phyloP scores from a whole-genome alignment of 2,797 vertebrate genomes.

The Neosilurus hyrtlii region DNA sequence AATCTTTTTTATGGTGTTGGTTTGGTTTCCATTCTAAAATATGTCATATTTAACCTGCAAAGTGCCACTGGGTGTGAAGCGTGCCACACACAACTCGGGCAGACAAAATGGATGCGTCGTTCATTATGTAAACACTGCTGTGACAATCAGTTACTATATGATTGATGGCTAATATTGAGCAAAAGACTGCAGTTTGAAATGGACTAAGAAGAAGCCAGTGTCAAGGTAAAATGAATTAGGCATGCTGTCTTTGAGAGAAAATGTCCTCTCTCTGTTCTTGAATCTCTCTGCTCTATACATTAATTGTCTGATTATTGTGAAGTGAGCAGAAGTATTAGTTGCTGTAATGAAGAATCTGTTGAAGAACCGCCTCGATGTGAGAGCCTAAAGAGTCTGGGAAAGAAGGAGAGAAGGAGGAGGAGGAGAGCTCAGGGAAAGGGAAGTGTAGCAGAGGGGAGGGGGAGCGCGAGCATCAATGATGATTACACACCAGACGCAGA shows the following conservation, averaged over 20 bases:
- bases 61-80: neutral
- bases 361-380: constrained; percentile 42
- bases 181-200: constrained; percentile 17
- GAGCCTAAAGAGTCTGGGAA: constrained; percentile 33
- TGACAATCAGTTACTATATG: constrained; percentile 6
- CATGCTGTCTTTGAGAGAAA: constrained; percentile 29
- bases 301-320: constrained; percentile 49
- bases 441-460: constrained; percentile 33
- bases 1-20: neutral
- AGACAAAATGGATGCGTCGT: neutral
- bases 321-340: constrained; percentile 48
- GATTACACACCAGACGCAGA: constrained; percentile 49
- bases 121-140: constrained; percentile 14
- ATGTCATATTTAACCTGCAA: neutral
- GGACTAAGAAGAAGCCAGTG: constrained; percentile 4
- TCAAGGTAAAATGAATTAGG: constrained; percentile 24
- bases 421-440: constrained; percentile 18
- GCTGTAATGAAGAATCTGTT: constrained; percentile 52
- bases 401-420: constrained; percentile 26
- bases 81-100: neutral
- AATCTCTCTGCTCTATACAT: constrained; percentile 26
- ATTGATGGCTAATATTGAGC: constrained; percentile 6
- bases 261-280: constrained; percentile 22
- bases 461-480: constrained; percentile 47
- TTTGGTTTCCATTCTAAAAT: neutral